Percentiles rank a stretch among this genome's conserved stretches.
These are phyloP conservation scores for Pristionchus fissidentatus DNA, from an alignment of 2,888 invertebrate species.

Conservation along the genomic window DNA sequence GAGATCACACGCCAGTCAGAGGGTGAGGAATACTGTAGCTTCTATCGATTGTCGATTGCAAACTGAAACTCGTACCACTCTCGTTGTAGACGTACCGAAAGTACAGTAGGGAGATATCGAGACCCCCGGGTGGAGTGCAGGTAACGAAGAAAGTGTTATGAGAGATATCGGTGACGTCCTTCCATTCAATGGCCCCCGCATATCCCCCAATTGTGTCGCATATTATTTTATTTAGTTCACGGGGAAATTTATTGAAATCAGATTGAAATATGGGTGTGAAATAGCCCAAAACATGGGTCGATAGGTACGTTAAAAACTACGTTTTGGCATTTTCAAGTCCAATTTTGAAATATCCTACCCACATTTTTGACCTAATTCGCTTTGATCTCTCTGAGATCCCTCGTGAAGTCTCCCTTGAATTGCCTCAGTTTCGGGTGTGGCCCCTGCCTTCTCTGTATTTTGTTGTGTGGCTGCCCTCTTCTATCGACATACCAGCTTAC, in stretches of 20 bases:
- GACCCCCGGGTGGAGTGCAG: background rate
- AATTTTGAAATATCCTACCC: no score
- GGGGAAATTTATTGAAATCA: no score
- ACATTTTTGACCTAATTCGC: no score
- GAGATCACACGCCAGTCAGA: slow-evolving; percentile 47
- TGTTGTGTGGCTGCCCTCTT: background rate
- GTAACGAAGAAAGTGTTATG: background rate
- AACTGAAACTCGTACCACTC: no score
- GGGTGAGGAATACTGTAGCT: background rate
- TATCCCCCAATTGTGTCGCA: no score
- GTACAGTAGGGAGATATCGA: slow-evolving; percentile 20
- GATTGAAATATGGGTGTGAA: no score
- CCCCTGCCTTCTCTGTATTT: background rate
- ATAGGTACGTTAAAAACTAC: no score
- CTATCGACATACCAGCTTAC: background rate
- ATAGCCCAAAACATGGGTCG: no score
- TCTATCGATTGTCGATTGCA: background rate
- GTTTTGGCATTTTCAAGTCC: no score
- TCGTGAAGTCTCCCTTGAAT: no score
- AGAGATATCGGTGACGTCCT: background rate
- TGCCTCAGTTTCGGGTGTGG: background rate
- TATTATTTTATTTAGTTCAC: no score
- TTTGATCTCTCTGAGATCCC: no score
- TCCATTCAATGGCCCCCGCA: background rate
- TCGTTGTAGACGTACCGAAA: slow-evolving; percentile 34